Evolutionary conservation across 2,888 invertebrate species (phyloP).

Genomic region (Mesoligia furuncula): DNA sequence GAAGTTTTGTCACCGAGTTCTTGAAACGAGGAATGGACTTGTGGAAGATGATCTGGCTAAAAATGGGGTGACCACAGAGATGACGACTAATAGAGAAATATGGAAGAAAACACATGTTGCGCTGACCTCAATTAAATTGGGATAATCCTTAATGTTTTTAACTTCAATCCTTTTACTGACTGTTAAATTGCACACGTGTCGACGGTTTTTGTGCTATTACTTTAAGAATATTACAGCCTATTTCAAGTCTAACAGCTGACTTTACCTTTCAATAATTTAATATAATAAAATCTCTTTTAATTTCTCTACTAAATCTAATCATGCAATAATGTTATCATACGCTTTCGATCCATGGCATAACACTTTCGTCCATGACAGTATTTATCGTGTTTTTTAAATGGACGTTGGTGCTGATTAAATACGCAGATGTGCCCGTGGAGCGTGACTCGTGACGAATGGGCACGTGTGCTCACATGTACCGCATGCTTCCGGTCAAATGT

Average conservation of each 20-base stretch:
- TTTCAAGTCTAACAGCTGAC: neutral
- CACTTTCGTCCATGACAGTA: slow-evolving; percentile 76
- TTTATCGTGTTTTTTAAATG: slow-evolving; percentile 83
- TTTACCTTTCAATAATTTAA: neutral
- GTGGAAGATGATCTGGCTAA: neutral
- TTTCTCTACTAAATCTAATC: slow-evolving; percentile 56
- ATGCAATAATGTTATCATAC: slow-evolving; percentile 67
- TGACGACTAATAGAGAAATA: neutral
- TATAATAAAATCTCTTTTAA: slow-evolving; percentile 25
- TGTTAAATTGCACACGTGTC: neutral
- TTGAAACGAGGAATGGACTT: neutral
- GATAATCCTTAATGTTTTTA: neutral
- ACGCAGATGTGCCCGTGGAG: slow-evolving; percentile 70
- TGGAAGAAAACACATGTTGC: neutral
- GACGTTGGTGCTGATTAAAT: slow-evolving; percentile 77
- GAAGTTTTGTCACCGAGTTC: neutral
- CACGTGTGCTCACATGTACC: slow-evolving; percentile 72
- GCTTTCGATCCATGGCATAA: slow-evolving; percentile 64
- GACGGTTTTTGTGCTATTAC: neutral
- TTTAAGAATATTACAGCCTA: neutral
- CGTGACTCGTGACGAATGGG: slow-evolving; percentile 77
- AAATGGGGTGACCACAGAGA: neutral
- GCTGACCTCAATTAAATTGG: neutral
- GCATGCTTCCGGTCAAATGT: slow-evolving; percentile 51
- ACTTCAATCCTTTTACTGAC: neutral